Base-by-base conservation (phyloP, 2,888 invertebrate genomes). In the Chironomus tentans region DNA sequence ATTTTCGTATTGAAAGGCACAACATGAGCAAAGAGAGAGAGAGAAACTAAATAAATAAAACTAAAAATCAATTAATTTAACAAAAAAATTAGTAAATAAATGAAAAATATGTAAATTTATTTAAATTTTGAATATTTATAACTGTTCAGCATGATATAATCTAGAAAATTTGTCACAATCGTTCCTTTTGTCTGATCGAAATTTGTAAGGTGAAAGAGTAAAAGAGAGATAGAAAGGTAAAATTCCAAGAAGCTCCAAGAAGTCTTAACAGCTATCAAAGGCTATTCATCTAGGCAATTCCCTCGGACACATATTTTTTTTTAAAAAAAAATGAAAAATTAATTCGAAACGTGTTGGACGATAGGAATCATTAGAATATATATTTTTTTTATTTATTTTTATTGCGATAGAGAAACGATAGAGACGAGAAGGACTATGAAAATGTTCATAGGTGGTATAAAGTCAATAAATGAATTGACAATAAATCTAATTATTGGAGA, bases 1-100 rank as follows among this genome's bases (percentile, higher is more conserved):
- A 68, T 15, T 15, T 28, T 24, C 2, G 38, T 24, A 68, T 10
- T 15, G 68, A 38, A 21, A 21, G 13, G 68, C n/a, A 24, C 21
- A 22, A 47, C 15, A 46, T n/a, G 46, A 70, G 47, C 18, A 12
- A 13, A 21, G 50, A 70, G 50, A 15, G 46, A 56, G 18, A 70
- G 50, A 15, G 46, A 56, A 22, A 68, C 68, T 24, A 68, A 70
- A 50, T 50, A 46, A 70, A 70, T 50, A 28, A 72, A 12, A 38
- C n/a, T 65, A n/a, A 65, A 65, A 56, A 18, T 18, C 48, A 72
- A 72, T 72, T 72, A 72, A 72, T 72, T 62, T 50, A 61, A 72
- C 28, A 18, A 56, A 56, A 56, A 56, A 56, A 15, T 18, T 18
- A 18, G n/a, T 62, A 72, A 62, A 50, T 61, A 61, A 50, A 28